Percentiles rank a stretch among this genome's conserved stretches.
Evolutionary conservation across 2,113 vertebrate species (phyloP).

Genomic region (Scomber scombrus): DNA sequence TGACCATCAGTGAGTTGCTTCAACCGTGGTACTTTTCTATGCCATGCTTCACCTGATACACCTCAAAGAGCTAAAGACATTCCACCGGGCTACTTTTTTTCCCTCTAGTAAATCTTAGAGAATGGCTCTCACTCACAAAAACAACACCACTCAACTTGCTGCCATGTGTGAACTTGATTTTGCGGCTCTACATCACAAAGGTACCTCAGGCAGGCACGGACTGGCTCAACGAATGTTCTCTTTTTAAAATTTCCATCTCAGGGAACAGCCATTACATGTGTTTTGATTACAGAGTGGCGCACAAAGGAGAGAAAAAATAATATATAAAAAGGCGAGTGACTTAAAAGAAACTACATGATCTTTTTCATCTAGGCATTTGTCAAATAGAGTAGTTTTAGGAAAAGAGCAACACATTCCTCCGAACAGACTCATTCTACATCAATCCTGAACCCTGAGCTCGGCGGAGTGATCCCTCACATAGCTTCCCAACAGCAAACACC

Average conservation of each 20-base stretch:
- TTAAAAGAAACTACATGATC: slow-evolving; percentile 26
- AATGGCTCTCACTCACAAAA: slow-evolving; percentile 49
- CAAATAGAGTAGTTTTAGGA: slow-evolving; percentile 1
- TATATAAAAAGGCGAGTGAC: slow-evolving; percentile 10
- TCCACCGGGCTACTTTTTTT: slow-evolving; percentile 53
- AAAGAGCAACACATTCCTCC: background rate
- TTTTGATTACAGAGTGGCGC: slow-evolving; percentile 53
- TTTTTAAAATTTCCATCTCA: slow-evolving; percentile 72
- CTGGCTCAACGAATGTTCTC: slow-evolving; percentile 71
- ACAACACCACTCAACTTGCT: slow-evolving; percentile 37
- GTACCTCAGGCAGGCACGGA: slow-evolving; percentile 78
- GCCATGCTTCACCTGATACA: slow-evolving; percentile 64
- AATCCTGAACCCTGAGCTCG: background rate
- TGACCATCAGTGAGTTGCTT: slow-evolving; percentile 42
- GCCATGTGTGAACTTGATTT: slow-evolving; percentile 75
- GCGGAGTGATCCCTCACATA: background rate
- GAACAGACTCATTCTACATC: background rate
- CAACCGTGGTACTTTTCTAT: slow-evolving; percentile 35
- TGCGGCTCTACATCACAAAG: slow-evolving; percentile 50
- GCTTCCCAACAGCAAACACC: background rate
- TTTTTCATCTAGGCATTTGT: slow-evolving; percentile 8
- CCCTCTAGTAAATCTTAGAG: slow-evolving; percentile 21
- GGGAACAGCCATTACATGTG: slow-evolving; percentile 59
- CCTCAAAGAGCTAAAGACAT: slow-evolving; percentile 69
- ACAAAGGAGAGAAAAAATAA: slow-evolving; percentile 33